Evolutionary conservation across 2,888 invertebrate species (phyloP), one percentile per base, ranked within the genome.

Genomic region (Rhimphoctona megacephalus): DNA sequence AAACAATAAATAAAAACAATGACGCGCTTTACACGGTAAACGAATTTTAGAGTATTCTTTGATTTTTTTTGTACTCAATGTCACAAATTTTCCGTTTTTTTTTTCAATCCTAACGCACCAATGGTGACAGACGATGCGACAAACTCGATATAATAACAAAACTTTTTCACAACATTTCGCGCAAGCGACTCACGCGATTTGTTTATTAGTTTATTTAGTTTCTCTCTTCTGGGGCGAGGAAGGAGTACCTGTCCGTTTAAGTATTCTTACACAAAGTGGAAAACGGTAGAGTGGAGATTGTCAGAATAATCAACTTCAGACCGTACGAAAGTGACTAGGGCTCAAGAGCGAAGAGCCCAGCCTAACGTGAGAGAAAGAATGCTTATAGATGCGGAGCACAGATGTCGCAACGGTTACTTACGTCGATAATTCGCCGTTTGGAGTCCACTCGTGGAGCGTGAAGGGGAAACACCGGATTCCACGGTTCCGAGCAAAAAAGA

Each of bases 151-250:
- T n/a, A 22, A 36, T 52, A 66, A 66, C 33, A 25, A 52, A 77
- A 66, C 36, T 66, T 66, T 61, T 76, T 43, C n/a, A 76, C 57
- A 74, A 54, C 25, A 74, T 39, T 36, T 57, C 5, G 0, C n/a
- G 25, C 54, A 4, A 43, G n/a, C 43, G n/a, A 43, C 54, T n/a
- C 43, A 11, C 69, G 22, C 25, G 54, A 81, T 86, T 83, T 86
- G 83, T 86, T 86, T 86, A 83, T 86, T 78, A 83, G 72, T 86
- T 83, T 83, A 80, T 86, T 83, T 67, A 54, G 39, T 81, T 66
- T 80, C 73, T 67, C 81, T 61, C 54, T 57, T 36, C 22, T n/a
- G n/a, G n/a, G n/a, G n/a, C n/a, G n/a, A n/a, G 39, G 17, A 14
- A 43, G 54, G 54, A 83, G 77, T 49, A 81, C 61, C 85, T 77